These are phyloP conservation scores for Chalcis sispes DNA, from an alignment of 2,888 invertebrate species.

Conservation along the genomic window DNA sequence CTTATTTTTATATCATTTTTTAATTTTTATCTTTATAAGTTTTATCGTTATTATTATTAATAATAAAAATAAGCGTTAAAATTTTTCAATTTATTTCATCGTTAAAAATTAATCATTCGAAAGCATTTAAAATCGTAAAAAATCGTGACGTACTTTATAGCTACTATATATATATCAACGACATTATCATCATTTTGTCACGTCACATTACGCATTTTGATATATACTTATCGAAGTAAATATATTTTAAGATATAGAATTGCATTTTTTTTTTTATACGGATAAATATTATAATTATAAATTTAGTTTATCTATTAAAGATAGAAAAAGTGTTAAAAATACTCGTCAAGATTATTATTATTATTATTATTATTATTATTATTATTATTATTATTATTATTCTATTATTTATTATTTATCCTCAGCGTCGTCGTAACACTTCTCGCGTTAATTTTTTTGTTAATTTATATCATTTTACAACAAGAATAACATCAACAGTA, in stretches of 20 bases:
- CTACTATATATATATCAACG: background rate
- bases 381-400: too few relatives aligned
- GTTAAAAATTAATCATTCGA: background rate
- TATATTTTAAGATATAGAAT: constrained; percentile 28
- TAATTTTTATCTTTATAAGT: too few relatives aligned
- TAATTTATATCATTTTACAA: constrained; percentile 28
- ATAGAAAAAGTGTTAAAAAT: constrained; percentile 51
- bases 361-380: background rate
- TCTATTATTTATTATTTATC: too few relatives aligned
- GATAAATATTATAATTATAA: constrained; percentile 23
- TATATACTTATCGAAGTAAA: constrained; percentile 31
- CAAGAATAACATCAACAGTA: constrained; percentile 47
- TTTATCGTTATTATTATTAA: too few relatives aligned
- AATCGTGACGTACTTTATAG: too few relatives aligned
- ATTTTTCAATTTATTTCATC: too few relatives aligned
- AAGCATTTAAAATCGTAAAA: background rate
- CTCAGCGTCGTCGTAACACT: too few relatives aligned
- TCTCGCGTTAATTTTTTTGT: background rate
- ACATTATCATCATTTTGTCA: too few relatives aligned
- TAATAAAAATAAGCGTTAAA: too few relatives aligned
- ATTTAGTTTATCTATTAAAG: constrained; percentile 33
- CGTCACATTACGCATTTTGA: constrained; percentile 3
- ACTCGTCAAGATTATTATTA: constrained; percentile 46
- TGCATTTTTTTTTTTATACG: constrained; percentile 11
- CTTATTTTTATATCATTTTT: too few relatives aligned